A percentile compares a stretch with the other conserved stretches of the same genome.
These are phyloP conservation scores for Phrynosoma blainvillii DNA, from an alignment of 2,113 vertebrate species.

Conservation along the genomic window DNA sequence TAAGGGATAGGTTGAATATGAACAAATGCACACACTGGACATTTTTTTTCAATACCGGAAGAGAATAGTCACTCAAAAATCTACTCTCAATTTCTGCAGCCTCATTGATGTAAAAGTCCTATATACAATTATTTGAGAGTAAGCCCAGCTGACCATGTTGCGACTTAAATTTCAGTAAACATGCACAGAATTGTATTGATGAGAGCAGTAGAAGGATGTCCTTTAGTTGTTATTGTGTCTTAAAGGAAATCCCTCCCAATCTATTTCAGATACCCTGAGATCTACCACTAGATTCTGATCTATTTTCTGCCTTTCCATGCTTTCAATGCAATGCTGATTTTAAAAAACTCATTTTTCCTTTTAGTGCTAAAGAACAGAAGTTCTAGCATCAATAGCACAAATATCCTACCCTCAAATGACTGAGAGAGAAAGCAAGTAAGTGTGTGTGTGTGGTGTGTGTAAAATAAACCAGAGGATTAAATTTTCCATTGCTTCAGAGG, in stretches of 20 bases:
- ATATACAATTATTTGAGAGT: neutral
- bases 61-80: neutral
- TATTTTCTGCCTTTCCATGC: neutral
- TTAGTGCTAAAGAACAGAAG: neutral
- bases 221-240: neutral
- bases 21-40: neutral
- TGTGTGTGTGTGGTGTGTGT: neutral
- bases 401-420: neutral
- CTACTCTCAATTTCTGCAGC: neutral
- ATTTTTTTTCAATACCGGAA: neutral
- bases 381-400: neutral
- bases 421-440: neutral
- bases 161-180: neutral
- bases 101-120: neutral
- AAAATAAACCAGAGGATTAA: neutral
- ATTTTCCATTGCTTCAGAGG: neutral
- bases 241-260: neutral
- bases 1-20: neutral
- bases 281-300: neutral
- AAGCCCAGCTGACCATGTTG: neutral
- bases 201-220: neutral
- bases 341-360: neutral
- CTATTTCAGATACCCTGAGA: neutral
- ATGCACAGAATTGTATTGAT: neutral
- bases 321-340: slow-evolving; percentile 1